Base-by-base conservation (phyloP, 2,797 vertebrate species). In the Scomberomorus guttatus region DNA sequence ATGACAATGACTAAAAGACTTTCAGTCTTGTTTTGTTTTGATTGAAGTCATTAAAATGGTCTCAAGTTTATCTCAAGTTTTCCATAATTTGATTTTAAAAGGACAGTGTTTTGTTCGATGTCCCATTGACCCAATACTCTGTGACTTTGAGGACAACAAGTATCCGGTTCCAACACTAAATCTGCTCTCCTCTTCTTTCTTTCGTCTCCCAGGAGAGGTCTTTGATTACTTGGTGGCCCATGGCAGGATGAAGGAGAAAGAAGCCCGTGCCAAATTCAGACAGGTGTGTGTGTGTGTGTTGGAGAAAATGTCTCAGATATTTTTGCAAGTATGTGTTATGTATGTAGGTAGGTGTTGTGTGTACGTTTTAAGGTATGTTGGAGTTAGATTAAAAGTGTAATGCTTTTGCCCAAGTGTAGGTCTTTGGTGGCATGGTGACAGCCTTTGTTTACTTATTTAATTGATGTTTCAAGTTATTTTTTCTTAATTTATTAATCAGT, bases 231-330 rank as follows among this genome's bases (percentile, higher is more conserved):
- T 99, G 87, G 98, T 99, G 91, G 98, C 98, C 92, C 98, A 99
- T 89, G 98, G 98, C 91, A 96, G 98, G 95, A 99, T 99, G 98
- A 99, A 99, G 95, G 98, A 99, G 95, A 99, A 99, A 91, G 98
- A 99, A 94, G 98, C 98, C 78, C 97, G 98, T 96, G 96, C 98
- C 95, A 99, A 99, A 96, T 99, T 99, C 95, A 97, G 98, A 97
- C 98, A 99, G 97, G 98, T 95, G 59, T 80, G 90, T 89, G 25
- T 72, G 22, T 34, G 14, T 56, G 29, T 32, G 24, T 25, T 51
- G 4, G 5, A 46, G 17, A 24, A 54, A 32, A 37, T 27, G 0
- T 2, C 4, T 44, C 14, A 15, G 44, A 46, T 46, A 46, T 17
- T 46, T 17, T 46, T 48, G 17, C 6, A 48, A 48, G 29, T 15